Base-by-base conservation (phyloP, 2,797 vertebrate species). In the Corythornis leucogaster region DNA sequence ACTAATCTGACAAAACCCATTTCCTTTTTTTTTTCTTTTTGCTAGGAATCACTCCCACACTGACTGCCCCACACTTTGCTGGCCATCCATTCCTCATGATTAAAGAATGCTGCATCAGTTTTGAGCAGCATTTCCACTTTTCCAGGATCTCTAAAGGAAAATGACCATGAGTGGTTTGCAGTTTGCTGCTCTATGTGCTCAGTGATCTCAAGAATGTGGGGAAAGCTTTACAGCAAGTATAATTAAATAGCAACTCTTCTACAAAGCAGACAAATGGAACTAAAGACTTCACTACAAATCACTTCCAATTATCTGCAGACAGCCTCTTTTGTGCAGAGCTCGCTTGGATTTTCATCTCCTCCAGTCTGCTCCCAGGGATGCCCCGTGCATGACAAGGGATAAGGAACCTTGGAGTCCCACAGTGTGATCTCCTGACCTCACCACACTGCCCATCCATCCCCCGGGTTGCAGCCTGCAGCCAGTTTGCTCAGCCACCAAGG, bases 161-260 rank as follows among this genome's bases (percentile, higher is more conserved):
- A 79, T 43, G 42, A 57, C 54, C 24, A 2, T 75, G 48, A 73
- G 59, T 45, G 51, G 7, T 88, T 79, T 90, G 50, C 45, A 76
- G 31, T 78, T 90, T 89, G 31, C 33, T 74, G 57, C 75, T 88
- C 31, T 92, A 62, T 33, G 15, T 75, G 33, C 70, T 81, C 45
- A 63, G 59, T 82, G 73, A 67, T 67, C 80, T 91, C 43, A 74
- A 88, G 79, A 80, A 73, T 68, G 55, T 62, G 6, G 1, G 67
- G 48, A 82, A 91, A 90, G 58, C 31, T 93, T 90, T 87, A 76
- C 50, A 85, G 66, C 25, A 69, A 69, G 40, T 78, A 31, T 87
- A 73, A 92, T 92, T 82, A 94, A 93, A 90, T 92, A 48, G 66
- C 67, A 77, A 33, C 28, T 87, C 48, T 80, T 92, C 90, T 57